Evolutionary conservation across 2,888 invertebrate species (phyloP), one percentile per base, ranked within the genome.

Genomic region (Aradus depressus): DNA sequence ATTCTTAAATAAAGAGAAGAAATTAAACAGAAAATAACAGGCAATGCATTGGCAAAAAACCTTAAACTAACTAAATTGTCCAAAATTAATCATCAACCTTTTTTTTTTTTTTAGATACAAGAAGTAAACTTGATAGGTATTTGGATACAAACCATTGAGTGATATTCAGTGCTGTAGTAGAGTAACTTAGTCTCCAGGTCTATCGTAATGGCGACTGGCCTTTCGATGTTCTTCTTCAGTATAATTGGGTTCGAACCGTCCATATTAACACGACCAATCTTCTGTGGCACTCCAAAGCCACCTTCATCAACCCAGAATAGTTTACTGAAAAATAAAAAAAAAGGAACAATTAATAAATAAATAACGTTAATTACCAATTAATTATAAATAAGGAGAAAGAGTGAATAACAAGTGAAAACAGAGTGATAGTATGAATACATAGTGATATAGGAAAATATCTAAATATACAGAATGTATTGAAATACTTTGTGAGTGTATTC

Each of bases 281-380:
- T 96, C 0, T 83, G 75, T 0, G 89, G 87, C 0, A 92, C 86
- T 2, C 89, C 90, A 54, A 74, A 81, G 6, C 91, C 92, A 8
- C 97, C 97, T 59, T 89, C 87, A 64, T 98, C 98, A 8, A 93
- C 77, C 97, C 97, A 98, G 70, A 90, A 98, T 23, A 95, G 69
- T 70, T 85, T 84, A 25, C 81, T 81, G 66, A 38, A 69, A 65
- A 43, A 57, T 60, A 52, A 44, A 45, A 38, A 49, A 37, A 34
- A 1, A 1, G 10, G 19, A 2, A 35, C 3, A 35, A 14, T 28
- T 35, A 35, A 8, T 35, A 35, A 41, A 37, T 14, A 51, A 21
- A 14, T 18, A 44, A 35, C 6, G n/a, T n/a, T n/a, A n/a, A n/a
- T n/a, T n/a, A n/a, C n/a, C n/a, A n/a, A n/a, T n/a, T n/a, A n/a